Base-by-base conservation (phyloP, 2,113 vertebrate species). In the Cathartes aura region DNA sequence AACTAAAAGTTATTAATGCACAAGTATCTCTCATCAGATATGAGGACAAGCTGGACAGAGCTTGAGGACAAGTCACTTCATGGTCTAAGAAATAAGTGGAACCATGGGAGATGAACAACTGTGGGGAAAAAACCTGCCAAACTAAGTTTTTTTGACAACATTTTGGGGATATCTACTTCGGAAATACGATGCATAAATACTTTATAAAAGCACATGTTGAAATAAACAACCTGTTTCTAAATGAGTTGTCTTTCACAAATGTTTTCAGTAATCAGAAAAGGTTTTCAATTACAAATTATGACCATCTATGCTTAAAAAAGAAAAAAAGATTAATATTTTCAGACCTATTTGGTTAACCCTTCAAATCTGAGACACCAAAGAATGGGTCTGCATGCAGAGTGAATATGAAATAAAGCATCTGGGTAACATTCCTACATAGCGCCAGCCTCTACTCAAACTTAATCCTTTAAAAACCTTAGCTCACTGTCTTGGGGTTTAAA, bases 321-420 rank as follows among this genome's bases (percentile, higher is more conserved):
- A 20, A 38, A 75, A 80, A 64, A 78, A 62, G 15, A 17, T 23
- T 4, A 79, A 8, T 3, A 72, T 76, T 83, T 84, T 83, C 21
- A 87, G 55, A 67, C 23, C 20, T 74, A 8, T 47, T 48, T 43
- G 63, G 13, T 71, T 93, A 92, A 42, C 13, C 12, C 59, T 82
- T 94, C 53, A 79, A 85, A 87, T 93, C 20, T 48, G 50, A 85
- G 82, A 22, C 19, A 87, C 20, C 23, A 64, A 78, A 42, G 6
- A 62, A 58, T 5, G 17, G 16, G 55, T 72, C 89, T 89, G 53
- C 55, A 71, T 80, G 24, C 27, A 93, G 80, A 68, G 55, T 96
- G 84, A 91, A 96, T 84, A 96, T 93, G 82, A 98, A 98, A 52
- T 45, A 97, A 85, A 97, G 78, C 91, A 96, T 95, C 89, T 97